Conservation (phyloP, 2,113 vertebrate genomes). For the Aphelocoma coerulescens region DNA sequence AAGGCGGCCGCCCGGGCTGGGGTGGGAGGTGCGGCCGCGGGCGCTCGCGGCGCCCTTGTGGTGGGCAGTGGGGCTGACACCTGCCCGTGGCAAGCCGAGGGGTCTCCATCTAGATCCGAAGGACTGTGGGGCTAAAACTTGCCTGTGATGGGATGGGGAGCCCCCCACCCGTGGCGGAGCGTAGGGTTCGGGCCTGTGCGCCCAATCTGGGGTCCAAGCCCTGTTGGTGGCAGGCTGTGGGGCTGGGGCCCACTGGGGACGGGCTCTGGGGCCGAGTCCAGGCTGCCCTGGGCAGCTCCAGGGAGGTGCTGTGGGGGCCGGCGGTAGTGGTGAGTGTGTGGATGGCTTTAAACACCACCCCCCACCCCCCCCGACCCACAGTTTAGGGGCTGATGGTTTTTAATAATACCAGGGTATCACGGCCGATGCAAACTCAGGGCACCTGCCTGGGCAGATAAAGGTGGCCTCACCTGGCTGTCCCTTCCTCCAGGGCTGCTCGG, state of each 20-base stretch:
- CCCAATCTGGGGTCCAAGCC: neutral
- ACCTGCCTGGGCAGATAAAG: fast-evolving
- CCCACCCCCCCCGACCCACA: fast-evolving
- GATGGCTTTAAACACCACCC: neutral
- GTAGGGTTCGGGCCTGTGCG: neutral
- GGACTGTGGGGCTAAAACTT: neutral
- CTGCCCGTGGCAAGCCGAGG: neutral
- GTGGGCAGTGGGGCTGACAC: fast-evolving
- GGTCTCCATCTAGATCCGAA: neutral
- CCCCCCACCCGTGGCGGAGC: fast-evolving
- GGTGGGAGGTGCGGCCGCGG: fast-evolving
- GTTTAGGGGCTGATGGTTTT: fast-evolving
- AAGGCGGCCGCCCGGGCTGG: fast-evolving
- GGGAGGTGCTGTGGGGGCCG: neutral
- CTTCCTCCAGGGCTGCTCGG: neutral
- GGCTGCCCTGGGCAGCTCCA: neutral
- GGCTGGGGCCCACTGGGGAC: neutral
- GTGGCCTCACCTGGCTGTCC: fast-evolving
- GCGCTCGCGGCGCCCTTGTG: fast-evolving
- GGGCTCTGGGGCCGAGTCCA: neutral
- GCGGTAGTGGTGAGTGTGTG: fast-evolving
- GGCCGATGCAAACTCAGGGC: fast-evolving
- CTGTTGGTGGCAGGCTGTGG: no score
- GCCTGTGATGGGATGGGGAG: neutral
- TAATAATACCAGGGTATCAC: fast-evolving